A percentile compares a stretch with the other conserved stretches of the same genome.
phyloP scores from a whole-genome alignment of 1,140 invertebrate genomes.

The Brachionus manjavacas region DNA sequence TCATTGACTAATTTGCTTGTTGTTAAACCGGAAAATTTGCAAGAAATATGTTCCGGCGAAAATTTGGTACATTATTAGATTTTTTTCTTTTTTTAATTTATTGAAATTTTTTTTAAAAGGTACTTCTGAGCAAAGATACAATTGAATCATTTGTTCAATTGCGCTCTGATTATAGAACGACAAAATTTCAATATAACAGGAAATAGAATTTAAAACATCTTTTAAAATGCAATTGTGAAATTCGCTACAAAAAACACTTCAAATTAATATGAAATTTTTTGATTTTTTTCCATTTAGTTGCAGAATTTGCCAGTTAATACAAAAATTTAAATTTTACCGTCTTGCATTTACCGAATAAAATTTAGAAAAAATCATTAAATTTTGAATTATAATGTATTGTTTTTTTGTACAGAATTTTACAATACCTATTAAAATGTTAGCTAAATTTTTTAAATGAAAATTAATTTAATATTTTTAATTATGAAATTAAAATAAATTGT shows the following conservation, averaged over 20 bases:
- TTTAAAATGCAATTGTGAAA: no score
- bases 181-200: conserved; percentile 6
- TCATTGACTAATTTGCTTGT: conserved; percentile 89
- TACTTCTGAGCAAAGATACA: conserved; percentile 76
- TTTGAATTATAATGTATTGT: no score
- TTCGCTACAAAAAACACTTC: no score
- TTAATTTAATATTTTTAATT: neutral
- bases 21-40: conserved; percentile 89
- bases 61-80: conserved; percentile 67
- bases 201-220: neutral
- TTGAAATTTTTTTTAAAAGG: conserved; percentile 62
- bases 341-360: no score
- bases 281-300: neutral
- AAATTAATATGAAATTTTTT: neutral
- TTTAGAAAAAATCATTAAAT: no score
- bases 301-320: no score
- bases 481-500: neutral
- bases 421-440: no score
- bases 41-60: conserved; percentile 87
- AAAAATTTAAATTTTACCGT: no score
- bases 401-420: no score
- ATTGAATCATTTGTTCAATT: conserved; percentile 86
- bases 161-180: conserved; percentile 69
- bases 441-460: neutral
- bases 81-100: neutral